Evolutionary conservation across 2,113 vertebrate species (phyloP).

Genomic region (Macrotis lagotis): DNA sequence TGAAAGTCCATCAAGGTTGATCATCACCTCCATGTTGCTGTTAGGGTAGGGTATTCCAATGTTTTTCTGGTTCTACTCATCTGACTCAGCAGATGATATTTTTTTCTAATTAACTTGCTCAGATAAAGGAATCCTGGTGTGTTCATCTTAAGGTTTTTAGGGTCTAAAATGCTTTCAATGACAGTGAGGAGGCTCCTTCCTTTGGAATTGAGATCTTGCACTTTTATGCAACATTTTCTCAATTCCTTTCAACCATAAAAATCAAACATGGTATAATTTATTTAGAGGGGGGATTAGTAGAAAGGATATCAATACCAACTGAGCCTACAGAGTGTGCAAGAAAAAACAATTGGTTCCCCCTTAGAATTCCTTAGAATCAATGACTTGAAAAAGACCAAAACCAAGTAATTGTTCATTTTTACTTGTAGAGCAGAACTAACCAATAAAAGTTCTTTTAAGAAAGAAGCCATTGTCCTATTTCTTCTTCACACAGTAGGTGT

Average conservation of each 20-base stretch:
- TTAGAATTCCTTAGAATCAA: background rate
- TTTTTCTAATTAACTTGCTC: background rate
- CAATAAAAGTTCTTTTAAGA: background rate
- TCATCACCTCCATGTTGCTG: too few relatives aligned
- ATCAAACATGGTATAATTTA: background rate
- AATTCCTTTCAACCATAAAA: background rate
- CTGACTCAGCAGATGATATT: slow-evolving; percentile 39
- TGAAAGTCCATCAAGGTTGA: too few relatives aligned
- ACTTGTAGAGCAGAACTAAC: background rate
- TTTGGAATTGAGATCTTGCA: background rate
- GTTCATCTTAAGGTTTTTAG: background rate
- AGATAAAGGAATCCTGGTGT: background rate
- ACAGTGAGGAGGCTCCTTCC: background rate
- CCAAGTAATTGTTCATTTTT: background rate
- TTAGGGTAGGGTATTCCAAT: too few relatives aligned
- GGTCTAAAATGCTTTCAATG: background rate
- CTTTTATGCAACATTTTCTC: slow-evolving; percentile 15
- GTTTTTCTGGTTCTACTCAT: too few relatives aligned
- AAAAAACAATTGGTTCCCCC: background rate
- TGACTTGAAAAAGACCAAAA: background rate
- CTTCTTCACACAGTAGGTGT: too few relatives aligned
- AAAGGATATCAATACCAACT: background rate
- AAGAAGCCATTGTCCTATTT: too few relatives aligned
- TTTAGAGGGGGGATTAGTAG: background rate
- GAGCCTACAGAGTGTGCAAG: background rate